A percentile compares a stretch with the other conserved stretches of the same genome.
Conservation (phyloP, 2,113 vertebrate species). For the Otis tarda region DNA sequence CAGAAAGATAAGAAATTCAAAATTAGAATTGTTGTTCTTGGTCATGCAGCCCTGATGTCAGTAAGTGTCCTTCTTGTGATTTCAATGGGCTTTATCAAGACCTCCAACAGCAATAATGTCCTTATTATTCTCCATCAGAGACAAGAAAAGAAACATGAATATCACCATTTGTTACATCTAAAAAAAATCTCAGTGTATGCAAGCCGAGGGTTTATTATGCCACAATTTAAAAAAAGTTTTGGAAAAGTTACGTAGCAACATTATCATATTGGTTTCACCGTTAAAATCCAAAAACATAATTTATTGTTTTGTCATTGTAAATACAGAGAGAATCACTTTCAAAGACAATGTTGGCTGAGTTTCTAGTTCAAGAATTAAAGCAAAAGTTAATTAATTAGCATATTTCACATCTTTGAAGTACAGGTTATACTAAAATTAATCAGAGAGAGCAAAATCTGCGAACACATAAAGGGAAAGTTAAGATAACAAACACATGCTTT, state of each 20-base stretch:
- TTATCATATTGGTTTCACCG: neutral
- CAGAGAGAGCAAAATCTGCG: neutral
- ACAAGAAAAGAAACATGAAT: neutral
- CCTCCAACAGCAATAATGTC: neutral
- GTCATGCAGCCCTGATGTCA: neutral
- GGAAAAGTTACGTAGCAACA: neutral
- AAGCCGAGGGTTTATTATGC: neutral
- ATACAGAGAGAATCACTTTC: neutral
- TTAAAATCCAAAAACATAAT: neutral
- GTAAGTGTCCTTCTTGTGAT: neutral
- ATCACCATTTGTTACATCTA: neutral
- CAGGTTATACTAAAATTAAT: neutral
- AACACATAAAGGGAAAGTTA: neutral
- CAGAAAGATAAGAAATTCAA: neutral
- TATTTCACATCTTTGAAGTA: neutral
- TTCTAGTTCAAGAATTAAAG: constrained; percentile 13
- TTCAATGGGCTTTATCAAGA: neutral
- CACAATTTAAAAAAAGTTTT: neutral
- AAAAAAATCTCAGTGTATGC: neutral
- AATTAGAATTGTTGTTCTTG: neutral
- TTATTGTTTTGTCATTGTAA: neutral
- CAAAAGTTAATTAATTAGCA: neutral
- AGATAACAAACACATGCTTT: neutral
- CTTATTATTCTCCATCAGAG: neutral
- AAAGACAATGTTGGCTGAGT: neutral